These are phyloP conservation scores for Rotaria magnacalcarata DNA, from an alignment of 2,888 invertebrate genomes.

Conservation along the genomic window DNA sequence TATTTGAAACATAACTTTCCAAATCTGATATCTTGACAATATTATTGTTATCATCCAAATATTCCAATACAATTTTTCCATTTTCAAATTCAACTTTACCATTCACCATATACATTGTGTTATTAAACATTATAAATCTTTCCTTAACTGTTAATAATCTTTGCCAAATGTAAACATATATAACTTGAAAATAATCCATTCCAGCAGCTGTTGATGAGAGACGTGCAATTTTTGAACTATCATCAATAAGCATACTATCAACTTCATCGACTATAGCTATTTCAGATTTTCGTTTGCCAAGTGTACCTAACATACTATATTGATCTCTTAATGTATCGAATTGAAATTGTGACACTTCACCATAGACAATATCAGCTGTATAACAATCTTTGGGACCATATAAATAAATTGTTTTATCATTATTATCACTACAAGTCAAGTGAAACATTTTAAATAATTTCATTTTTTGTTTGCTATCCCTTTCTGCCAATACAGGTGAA, in stretches of 20 bases:
- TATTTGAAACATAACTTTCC: background rate
- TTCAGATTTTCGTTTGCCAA: slow-evolving; percentile 38
- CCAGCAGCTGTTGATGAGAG: slow-evolving; percentile 43
- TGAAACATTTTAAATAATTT: slow-evolving; percentile 41
- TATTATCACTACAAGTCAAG: slow-evolving; percentile 38
- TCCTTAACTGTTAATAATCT: background rate
- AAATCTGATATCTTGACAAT: background rate
- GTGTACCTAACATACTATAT: slow-evolving; percentile 42
- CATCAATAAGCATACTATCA: slow-evolving; percentile 47
- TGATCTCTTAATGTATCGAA: slow-evolving; percentile 46
- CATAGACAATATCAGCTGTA: slow-evolving; percentile 46
- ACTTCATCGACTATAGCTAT: slow-evolving; percentile 47
- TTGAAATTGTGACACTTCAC: slow-evolving; percentile 47
- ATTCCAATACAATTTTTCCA: slow-evolving; percentile 28
- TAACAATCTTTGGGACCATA: slow-evolving; percentile 46
- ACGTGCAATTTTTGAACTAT: slow-evolving; percentile 45
- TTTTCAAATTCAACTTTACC: slow-evolving; percentile 33
- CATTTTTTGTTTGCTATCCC: slow-evolving; percentile 41
- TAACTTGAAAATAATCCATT: slow-evolving; percentile 46
- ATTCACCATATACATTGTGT: slow-evolving; percentile 27
- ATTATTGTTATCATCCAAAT: background rate
- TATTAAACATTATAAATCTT: slow-evolving; percentile 25
- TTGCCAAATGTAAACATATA: slow-evolving; percentile 47
- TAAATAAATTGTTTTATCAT: slow-evolving; percentile 39
- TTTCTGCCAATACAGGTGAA: slow-evolving; percentile 47